Base-by-base conservation (phyloP, 2,113 vertebrate species). In the Callospermophilus lateralis region DNA sequence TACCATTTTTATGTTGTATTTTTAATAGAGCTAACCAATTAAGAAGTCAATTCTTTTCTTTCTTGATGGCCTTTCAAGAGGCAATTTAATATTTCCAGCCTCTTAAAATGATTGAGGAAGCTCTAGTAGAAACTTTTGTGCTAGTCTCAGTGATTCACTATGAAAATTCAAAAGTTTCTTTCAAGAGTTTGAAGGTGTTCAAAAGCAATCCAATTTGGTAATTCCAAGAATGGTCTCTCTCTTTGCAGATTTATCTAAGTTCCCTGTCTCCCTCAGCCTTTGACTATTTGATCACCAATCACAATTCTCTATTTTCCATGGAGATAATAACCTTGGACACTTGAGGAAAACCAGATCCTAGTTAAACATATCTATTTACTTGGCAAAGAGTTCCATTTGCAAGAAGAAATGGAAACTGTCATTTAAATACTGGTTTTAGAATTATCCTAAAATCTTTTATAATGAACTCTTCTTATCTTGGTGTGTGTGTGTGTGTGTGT, bases 101-200 rank as follows among this genome's bases (percentile, higher is more conserved):
- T 86, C 67, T 80, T 87, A 65, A 89, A 79, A 80, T 89, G 26
- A 58, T n/a, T 90, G 67, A 77, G 5, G 39, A 72, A 37, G 51
- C 22, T 45, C 20, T 8, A 51, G 63, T 92, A 93, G 32, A 77
- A 81, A 0, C 11, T 88, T 94, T 37, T 83, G 0, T n/a, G 42
- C 53, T 77, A 7, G 4, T 89, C 53, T 89, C 32, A 93, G 45
- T 76, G 51, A 97, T 90, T 93, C 55, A 72, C 12, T 9, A 32
- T 16, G 32, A 79, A 94, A 37, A 74, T 7, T 87, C 67, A 93
- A 5, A 28, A 77, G 12, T 84, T 85, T n/a, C n/a, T n/a, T n/a
- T 68, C 45, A 83, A 81, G 32, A 74, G 67, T 88, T 86, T 93
- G 63, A 94, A 95, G 15, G 11, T 67, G 85, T 48, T 93, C n/a